Evolutionary conservation across 2,113 vertebrate species (phyloP).

Genomic region (Sapajus apella): DNA sequence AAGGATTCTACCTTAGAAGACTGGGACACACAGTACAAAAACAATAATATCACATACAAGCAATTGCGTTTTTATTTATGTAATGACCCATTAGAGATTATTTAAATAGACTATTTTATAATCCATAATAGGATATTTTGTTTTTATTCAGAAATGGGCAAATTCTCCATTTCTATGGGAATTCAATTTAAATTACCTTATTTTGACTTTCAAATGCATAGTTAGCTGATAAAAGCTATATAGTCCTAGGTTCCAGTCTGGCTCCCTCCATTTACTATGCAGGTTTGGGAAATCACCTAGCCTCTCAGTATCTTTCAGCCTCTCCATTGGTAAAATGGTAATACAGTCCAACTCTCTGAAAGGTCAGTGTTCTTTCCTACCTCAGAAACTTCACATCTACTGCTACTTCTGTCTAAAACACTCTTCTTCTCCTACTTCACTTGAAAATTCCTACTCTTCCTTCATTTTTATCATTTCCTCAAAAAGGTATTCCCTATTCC

Average conservation of each 20-base stretch:
- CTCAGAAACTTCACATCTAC: neutral
- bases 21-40: neutral
- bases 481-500: neutral
- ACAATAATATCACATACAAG: neutral
- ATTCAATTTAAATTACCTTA: neutral
- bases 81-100: neutral
- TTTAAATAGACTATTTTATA: neutral
- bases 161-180: conserved; percentile 29
- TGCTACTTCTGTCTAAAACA: neutral
- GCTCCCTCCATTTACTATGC: neutral
- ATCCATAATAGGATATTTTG: neutral
- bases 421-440: neutral
- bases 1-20: neutral
- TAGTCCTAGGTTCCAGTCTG: neutral
- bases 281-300: neutral
- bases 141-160: neutral
- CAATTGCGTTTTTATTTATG: neutral
- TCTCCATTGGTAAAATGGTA: neutral
- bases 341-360: neutral
- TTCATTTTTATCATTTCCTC: neutral
- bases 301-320: neutral
- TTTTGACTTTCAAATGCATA: neutral
- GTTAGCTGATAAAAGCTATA: neutral
- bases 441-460: neutral
- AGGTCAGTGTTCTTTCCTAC: neutral